Evolutionary conservation across 2,113 vertebrate species (phyloP).

Genomic region (Helogale parvula): DNA sequence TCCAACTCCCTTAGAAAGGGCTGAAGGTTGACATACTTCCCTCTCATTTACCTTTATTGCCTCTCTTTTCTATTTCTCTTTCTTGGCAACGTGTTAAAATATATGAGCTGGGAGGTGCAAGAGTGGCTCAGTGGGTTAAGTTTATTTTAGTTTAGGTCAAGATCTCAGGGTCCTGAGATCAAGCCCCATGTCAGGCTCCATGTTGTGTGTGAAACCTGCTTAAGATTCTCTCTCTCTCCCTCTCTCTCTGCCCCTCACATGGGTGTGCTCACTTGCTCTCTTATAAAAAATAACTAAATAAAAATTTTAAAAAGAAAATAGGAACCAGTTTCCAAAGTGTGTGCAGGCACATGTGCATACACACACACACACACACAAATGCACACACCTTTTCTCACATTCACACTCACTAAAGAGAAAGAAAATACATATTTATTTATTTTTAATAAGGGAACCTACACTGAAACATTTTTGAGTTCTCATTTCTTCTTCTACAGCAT

Average conservation of each 20-base stretch:
- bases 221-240: too few relatives aligned
- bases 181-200: too few relatives aligned
- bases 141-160: too few relatives aligned
- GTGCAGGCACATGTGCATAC: background rate
- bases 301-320: background rate
- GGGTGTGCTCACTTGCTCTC: too few relatives aligned
- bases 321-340: background rate
- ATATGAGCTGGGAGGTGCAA: background rate
- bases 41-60: background rate
- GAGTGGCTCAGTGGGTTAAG: too few relatives aligned
- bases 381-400: background rate
- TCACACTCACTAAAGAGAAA: background rate
- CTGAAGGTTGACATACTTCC: background rate
- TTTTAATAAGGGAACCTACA: background rate
- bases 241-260: too few relatives aligned
- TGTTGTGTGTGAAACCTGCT: too few relatives aligned
- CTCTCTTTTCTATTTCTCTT: background rate
- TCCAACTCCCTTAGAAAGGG: background rate
- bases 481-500: background rate
- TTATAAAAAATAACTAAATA: too few relatives aligned
- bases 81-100: background rate
- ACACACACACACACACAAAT: accelerated
- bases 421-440: background rate
- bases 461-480: background rate
- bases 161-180: too few relatives aligned